Percentiles rank a stretch among this genome's conserved stretches.
Conservation (phyloP, 64 coral and sea anemone species). For the Cladopsammia gracilis region DNA sequence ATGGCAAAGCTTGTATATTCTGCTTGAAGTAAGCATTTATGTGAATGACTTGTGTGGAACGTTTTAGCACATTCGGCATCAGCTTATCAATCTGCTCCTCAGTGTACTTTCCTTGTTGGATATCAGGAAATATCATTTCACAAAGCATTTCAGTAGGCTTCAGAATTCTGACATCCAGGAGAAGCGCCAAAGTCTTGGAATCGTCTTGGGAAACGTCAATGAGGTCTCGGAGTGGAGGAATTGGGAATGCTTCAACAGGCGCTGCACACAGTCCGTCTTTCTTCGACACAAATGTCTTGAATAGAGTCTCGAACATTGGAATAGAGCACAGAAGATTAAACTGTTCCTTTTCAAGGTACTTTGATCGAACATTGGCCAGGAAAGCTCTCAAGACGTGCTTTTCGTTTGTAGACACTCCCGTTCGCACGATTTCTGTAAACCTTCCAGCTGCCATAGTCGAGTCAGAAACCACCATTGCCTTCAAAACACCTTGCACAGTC, state of each 20-base stretch:
- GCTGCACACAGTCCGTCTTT: conserved; percentile 18
- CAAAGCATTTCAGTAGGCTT: conserved; percentile 22
- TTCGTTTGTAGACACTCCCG: background rate
- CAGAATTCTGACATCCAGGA: conserved; percentile 36
- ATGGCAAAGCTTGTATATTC: conserved; percentile 2
- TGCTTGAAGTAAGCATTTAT: conserved; percentile 16
- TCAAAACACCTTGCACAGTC: conserved; percentile 47
- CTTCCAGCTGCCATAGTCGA: background rate
- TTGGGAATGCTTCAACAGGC: conserved; percentile 18
- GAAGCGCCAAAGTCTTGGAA: conserved; percentile 18
- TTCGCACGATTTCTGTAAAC: background rate
- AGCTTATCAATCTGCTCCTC: conserved; percentile 61
- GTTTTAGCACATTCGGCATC: conserved; percentile 55
- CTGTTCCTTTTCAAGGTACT: background rate
- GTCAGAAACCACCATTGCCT: conserved; percentile 19
- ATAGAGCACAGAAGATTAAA: conserved; percentile 24
- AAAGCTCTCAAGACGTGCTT: conserved; percentile 53
- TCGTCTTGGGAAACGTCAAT: conserved; percentile 42
- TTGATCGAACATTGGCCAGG: background rate
- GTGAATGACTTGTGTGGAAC: conserved; percentile 13
- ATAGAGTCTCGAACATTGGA: conserved; percentile 55
- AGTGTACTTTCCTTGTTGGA: background rate
- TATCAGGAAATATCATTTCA: conserved; percentile 47
- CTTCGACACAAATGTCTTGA: conserved; percentile 46
- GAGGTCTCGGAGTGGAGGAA: conserved; percentile 13